Conservation (phyloP, 2,888 invertebrate genomes). For the Coronaproctus castanopsis region DNA sequence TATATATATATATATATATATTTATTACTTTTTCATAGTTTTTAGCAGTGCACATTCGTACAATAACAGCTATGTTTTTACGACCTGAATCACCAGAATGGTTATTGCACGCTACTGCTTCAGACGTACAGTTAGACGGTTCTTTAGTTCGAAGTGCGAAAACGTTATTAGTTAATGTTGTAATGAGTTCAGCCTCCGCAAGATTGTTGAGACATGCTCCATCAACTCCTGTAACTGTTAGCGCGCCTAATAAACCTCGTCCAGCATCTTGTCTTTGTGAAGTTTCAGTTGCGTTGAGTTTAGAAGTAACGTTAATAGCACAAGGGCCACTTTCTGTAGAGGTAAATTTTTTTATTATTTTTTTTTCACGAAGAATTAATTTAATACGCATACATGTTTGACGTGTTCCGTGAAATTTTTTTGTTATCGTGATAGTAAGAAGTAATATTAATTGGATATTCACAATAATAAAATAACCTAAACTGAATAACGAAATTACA, state of each 20-base stretch:
- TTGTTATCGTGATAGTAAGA: too few relatives aligned
- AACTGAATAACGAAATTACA: too few relatives aligned
- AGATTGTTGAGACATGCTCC: constrained; percentile 35
- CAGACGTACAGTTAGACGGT: constrained; percentile 44
- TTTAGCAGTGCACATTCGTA: constrained; percentile 64
- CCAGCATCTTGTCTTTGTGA: constrained; percentile 44
- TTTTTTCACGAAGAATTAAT: not conserved
- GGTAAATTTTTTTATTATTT: too few relatives aligned
- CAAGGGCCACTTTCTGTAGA: constrained; percentile 70
- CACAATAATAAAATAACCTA: too few relatives aligned
- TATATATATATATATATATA: too few relatives aligned
- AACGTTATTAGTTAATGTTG: constrained; percentile 49
- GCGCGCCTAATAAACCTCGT: constrained; percentile 10
- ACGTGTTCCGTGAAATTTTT: too few relatives aligned
- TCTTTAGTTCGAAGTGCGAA: constrained; percentile 46
- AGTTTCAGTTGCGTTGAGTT: constrained; percentile 46
- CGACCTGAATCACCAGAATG: constrained; percentile 43
- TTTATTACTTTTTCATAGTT: too few relatives aligned
- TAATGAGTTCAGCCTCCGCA: constrained; percentile 39
- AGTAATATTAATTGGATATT: too few relatives aligned
- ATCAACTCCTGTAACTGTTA: constrained; percentile 16
- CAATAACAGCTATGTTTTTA: constrained; percentile 42
- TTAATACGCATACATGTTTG: not conserved
- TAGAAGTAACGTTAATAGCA: constrained; percentile 58
- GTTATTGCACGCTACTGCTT: constrained; percentile 47